Conservation (phyloP, 2,888 invertebrate genomes). For the Caradrina clavipalpis region DNA sequence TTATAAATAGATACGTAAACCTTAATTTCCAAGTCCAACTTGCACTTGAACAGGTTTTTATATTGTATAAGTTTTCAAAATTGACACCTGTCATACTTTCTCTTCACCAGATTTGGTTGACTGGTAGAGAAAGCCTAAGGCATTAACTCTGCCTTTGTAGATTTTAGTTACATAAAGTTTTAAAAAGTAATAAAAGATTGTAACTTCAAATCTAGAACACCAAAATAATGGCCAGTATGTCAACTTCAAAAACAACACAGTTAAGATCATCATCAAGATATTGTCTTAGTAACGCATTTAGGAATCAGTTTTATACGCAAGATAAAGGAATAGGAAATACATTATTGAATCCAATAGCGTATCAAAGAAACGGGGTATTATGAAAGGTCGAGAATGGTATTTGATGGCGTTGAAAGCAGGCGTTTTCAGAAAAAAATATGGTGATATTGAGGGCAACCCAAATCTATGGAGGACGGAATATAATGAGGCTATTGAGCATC, state of each 20-base stretch:
- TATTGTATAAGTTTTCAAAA: no score
- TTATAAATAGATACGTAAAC: no score
- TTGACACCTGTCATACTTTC: no score
- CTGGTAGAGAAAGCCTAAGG: no score
- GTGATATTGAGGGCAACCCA: constrained; percentile 29
- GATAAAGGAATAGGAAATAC: constrained; percentile 21
- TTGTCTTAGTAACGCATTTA: constrained; percentile 5
- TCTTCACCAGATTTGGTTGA: no score
- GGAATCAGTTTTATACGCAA: constrained; percentile 21
- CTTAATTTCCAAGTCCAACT: no score
- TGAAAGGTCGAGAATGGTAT: constrained; percentile 44
- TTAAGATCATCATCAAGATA: background rate
- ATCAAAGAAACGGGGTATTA: constrained; percentile 27
- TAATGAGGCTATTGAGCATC: constrained; percentile 9
- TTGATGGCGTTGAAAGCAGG: constrained; percentile 45
- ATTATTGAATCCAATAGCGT: constrained; percentile 32
- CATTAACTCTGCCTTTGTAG: no score
- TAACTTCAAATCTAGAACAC: background rate
- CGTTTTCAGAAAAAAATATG: constrained; percentile 49
- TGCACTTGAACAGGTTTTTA: no score
- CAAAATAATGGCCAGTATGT: background rate
- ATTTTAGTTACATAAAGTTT: no score
- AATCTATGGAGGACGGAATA: constrained; percentile 21
- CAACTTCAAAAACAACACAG: background rate
- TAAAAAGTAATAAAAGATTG: no score